Percentiles rank a stretch among this genome's conserved stretches.
phyloP scores from a whole-genome alignment of 2,113 vertebrate genomes.

The Scophthalmus maximus region DNA sequence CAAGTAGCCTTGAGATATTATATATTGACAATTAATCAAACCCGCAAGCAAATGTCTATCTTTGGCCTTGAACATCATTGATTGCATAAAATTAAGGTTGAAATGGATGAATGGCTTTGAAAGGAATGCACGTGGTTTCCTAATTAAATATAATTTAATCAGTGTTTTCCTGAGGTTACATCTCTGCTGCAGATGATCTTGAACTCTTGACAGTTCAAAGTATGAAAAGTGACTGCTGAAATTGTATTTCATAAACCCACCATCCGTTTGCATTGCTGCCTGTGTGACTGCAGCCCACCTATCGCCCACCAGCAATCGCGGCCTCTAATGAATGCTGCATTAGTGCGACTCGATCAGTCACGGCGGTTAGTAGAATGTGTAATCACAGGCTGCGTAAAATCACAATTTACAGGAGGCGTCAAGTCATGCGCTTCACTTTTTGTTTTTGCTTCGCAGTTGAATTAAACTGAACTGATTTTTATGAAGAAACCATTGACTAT shows the following conservation, averaged over 20 bases:
- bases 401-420: constrained; percentile 61
- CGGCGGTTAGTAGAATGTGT: constrained; percentile 65
- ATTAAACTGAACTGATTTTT: not conserved
- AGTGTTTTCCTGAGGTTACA: not conserved
- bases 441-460: constrained; percentile 15
- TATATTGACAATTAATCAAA: constrained; percentile 1
- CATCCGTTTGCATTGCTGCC: constrained; percentile 18
- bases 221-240: constrained; percentile 7
- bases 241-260: constrained; percentile 15
- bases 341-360: constrained; percentile 70
- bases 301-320: constrained; percentile 41
- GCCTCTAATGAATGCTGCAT: constrained; percentile 60
- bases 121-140: not conserved
- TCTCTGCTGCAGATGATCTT: not conserved
- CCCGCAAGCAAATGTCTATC: not conserved
- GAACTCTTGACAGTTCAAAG: not conserved
- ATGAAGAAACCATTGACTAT: not conserved
- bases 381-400: constrained; percentile 67
- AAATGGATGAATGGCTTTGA: not conserved
- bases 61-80: not conserved
- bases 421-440: constrained; percentile 63
- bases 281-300: constrained; percentile 25
- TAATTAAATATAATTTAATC: not conserved
- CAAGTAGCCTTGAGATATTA: constrained; percentile 1
- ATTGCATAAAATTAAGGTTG: not conserved